These are phyloP conservation scores for Chalcis sispes DNA, from an alignment of 2,888 invertebrate species.

Conservation along the genomic window DNA sequence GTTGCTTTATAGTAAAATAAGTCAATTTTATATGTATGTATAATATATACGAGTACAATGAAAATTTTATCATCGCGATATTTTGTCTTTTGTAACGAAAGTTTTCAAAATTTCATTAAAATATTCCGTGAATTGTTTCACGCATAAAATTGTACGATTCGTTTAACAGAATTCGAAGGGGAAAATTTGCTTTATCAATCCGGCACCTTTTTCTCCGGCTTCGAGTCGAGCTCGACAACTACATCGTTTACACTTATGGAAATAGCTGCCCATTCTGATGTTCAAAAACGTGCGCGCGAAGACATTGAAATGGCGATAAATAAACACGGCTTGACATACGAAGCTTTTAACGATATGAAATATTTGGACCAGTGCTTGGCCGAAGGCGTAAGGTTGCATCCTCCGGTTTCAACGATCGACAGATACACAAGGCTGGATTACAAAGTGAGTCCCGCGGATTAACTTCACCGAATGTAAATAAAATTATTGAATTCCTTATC, in stretches of 20 bases:
- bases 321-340: conserved; percentile 68
- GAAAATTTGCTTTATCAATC: conserved; percentile 70
- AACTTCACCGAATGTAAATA: no score
- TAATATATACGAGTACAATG: no score
- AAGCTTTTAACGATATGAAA: conserved; percentile 71
- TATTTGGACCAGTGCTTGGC: conserved; percentile 68
- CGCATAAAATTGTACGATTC: no score
- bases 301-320: conserved; percentile 65
- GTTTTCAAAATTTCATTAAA: no score
- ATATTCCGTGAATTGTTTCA: no score
- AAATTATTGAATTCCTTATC: no score
- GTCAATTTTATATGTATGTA: no score
- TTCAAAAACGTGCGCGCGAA: conserved; percentile 64
- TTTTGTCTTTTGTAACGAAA: no score
- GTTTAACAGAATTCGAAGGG: conserved; percentile 70
- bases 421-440: conserved; percentile 68
- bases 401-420: conserved; percentile 71
- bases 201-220: conserved; percentile 72
- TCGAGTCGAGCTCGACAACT: conserved; percentile 69
- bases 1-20: no score
- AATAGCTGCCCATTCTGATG: conserved; percentile 64
- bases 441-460: conserved; percentile 58
- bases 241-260: conserved; percentile 69
- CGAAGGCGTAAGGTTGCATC: conserved; percentile 70
- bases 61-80: no score